phyloP scores from a whole-genome alignment of 2,113 vertebrate genomes.

The Podiceps cristatus region DNA sequence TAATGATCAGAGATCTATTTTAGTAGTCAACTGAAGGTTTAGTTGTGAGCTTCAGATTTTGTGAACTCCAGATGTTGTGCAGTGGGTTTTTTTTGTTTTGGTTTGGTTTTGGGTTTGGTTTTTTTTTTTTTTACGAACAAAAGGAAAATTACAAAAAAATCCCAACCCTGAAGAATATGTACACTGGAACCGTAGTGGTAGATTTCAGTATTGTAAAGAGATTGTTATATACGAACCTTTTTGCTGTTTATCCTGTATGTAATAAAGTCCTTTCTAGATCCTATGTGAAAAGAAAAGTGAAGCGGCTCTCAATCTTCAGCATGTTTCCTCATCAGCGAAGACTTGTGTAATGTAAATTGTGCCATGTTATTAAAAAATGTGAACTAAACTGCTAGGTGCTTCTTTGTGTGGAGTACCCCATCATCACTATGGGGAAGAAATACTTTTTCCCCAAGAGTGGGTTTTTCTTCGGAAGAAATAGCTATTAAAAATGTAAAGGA shows the following conservation, averaged over 20 bases:
- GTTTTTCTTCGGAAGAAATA: not conserved
- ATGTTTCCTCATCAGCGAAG: slow-evolving; percentile 96
- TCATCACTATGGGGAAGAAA: slow-evolving; percentile 13
- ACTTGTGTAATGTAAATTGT: slow-evolving; percentile 99
- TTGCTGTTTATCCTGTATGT: slow-evolving; percentile 97
- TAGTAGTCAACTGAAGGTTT: slow-evolving; percentile 98
- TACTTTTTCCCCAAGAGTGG: not conserved
- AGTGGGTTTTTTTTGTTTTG: no score
- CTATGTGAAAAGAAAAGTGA: slow-evolving; percentile 90
- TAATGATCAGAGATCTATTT: slow-evolving; percentile 99
- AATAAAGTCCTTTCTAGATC: slow-evolving; percentile 95
- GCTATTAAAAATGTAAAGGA: not conserved
- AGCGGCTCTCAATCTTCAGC: slow-evolving; percentile 94
- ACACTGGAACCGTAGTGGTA: slow-evolving; percentile 96
- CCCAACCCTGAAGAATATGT: slow-evolving; percentile 80
- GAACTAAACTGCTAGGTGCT: slow-evolving; percentile 86
- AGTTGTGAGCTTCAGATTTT: slow-evolving; percentile 98
- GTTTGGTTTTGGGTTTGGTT: no score
- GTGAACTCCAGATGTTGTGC: slow-evolving; percentile 96
- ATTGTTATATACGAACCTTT: slow-evolving; percentile 93
- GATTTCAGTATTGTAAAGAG: slow-evolving; percentile 97
- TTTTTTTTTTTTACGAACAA: slow-evolving; percentile 78
- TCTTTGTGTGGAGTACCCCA: slow-evolving; percentile 79
- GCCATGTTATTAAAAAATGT: slow-evolving; percentile 99
- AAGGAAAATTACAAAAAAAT: slow-evolving; percentile 63